Base-by-base conservation (phyloP, 2,888 invertebrate genomes). In the Andrena bucephala region DNA sequence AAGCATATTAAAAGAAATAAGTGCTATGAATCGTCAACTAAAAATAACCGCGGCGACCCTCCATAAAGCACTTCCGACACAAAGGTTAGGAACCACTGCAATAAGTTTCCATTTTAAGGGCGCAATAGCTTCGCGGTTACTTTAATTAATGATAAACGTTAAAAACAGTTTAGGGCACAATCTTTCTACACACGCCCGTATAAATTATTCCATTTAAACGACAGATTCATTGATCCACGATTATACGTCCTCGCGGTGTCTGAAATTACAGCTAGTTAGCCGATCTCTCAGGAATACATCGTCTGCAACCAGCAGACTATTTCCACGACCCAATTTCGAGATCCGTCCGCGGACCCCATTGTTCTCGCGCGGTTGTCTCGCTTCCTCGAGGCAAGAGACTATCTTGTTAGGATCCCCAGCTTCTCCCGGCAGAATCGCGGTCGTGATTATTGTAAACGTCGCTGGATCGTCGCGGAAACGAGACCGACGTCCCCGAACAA, bases 401-500 rank as follows among this genome's bases (percentile, higher is more conserved):
- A 24, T 60, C 70, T 70, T 33, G 60, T 70, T 63, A 52, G 8
- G 50, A 20, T 52, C 20, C 27, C 33, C 27, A 54, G 33, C 66
- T 71, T 57, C 70, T 24, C 7, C 50, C 57, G n/a, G 59, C 54
- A 16, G 29, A 52, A 62, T 52, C 42, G 69, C 62, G 16, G 36
- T 52, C 27, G 42, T 52, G 69, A 77, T 81, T 81, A 84, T 75
- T 67, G 59, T 75, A 69, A 77, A 75, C 65, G 69, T 31, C 29
- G 74, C 74, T 76, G 65, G 83, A 81, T 86, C 72, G 77, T 62
- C 71, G 67, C 59, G 29, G 50, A 75, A 77, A 83, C 57, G 68
- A 60, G 85, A 63, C 62, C 73, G 71, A 29, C 24, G 31, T 72
- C 50, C n/a, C 50, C 20, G 80, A 75, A 62, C 67, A 81, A 85